phyloP scores from a whole-genome alignment of 2,888 invertebrate genomes.

The Caenorhabditis parvicauda region DNA sequence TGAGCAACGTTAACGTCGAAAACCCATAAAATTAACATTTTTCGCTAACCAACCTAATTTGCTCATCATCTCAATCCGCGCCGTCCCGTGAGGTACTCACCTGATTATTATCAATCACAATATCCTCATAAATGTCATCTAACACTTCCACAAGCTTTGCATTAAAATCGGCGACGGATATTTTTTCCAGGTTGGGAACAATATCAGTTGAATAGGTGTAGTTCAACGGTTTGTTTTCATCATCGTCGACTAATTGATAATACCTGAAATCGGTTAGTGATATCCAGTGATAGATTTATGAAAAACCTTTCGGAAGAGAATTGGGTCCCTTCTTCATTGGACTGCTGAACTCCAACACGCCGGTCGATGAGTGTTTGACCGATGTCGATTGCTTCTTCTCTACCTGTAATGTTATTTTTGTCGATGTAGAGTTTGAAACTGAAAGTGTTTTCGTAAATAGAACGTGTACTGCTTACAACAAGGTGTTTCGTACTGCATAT shows the following conservation, averaged over 20 bases:
- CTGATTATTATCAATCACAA: constrained; percentile 62
- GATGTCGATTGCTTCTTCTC: constrained; percentile 60
- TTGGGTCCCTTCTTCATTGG: constrained; percentile 35
- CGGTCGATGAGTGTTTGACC: constrained; percentile 63
- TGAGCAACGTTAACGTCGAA: neutral
- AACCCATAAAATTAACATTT: neutral
- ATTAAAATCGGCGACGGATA: constrained; percentile 59
- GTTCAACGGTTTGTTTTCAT: constrained; percentile 64
- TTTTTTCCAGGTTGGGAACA: neutral
- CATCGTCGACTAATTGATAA: constrained; percentile 61
- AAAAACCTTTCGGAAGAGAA: constrained; percentile 49
- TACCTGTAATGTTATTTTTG: constrained; percentile 29
- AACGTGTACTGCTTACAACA: no score
- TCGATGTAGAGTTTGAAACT: no score
- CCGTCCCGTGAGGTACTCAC: constrained; percentile 48
- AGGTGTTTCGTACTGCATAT: no score
- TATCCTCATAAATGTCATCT: constrained; percentile 63
- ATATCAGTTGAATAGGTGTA: constrained; percentile 51
- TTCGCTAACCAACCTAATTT: neutral
- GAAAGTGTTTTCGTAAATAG: no score
- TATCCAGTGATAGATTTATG: neutral
- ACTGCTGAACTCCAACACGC: constrained; percentile 54
- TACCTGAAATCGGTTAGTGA: constrained; percentile 11
- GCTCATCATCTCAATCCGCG: neutral
- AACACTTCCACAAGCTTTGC: constrained; percentile 63